Evolutionary conservation across 2,888 invertebrate species (phyloP).

Genomic region (Fragum whitleyi): DNA sequence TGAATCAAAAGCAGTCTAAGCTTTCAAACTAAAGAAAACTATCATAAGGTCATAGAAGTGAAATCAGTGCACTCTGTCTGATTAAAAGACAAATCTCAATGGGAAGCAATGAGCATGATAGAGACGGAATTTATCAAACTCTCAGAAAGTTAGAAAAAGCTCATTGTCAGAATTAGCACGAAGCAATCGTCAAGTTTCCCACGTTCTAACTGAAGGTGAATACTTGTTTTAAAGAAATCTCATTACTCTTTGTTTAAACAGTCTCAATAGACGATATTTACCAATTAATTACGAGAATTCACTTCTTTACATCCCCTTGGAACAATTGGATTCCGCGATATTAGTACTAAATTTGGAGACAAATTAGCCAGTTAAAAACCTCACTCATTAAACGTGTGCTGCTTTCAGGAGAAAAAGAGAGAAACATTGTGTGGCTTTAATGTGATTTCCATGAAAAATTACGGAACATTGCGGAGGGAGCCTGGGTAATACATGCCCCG

Average conservation of each 20-base stretch:
- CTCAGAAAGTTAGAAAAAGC: no score
- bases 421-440: constrained; percentile 19
- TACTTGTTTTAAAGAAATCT: constrained; percentile 23
- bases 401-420: background rate
- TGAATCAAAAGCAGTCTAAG: no score
- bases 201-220: constrained; percentile 28
- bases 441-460: constrained; percentile 25
- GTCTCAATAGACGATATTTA: constrained; percentile 38
- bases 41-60: no score
- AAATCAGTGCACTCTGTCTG: no score
- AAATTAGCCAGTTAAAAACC: constrained; percentile 42
- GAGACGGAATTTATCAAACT: no score
- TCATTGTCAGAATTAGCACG: no score
- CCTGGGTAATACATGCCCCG: background rate
- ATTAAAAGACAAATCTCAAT: no score
- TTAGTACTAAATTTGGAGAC: constrained; percentile 50
- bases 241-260: constrained; percentile 37
- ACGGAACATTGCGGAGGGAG: constrained; percentile 17
- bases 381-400: constrained; percentile 25
- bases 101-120: no score
- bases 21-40: no score
- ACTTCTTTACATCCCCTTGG: constrained; percentile 30
- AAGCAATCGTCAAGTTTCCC: constrained; percentile 17
- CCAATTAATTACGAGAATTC: constrained; percentile 49
- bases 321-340: constrained; percentile 49